Evolutionary conservation across 2,113 vertebrate species (phyloP).

Genomic region (Tupaia tana): DNA sequence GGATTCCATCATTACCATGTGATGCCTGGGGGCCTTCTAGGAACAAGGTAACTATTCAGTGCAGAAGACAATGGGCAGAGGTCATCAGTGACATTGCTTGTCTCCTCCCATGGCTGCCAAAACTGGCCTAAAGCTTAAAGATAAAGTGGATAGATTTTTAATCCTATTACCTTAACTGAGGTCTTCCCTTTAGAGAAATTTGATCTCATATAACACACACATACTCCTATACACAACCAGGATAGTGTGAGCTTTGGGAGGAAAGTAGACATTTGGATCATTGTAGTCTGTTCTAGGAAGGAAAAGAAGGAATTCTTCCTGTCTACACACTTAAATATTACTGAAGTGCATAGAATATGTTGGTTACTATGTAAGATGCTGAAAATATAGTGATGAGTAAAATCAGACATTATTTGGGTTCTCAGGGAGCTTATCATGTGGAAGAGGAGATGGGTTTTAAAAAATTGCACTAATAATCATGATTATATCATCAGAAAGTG

Average conservation of each 20-base stretch:
- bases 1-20: constrained; percentile 10
- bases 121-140: not conserved
- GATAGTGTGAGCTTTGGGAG: not conserved
- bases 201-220: not conserved
- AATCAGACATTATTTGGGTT: not conserved
- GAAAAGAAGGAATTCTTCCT: not conserved
- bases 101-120: not conserved
- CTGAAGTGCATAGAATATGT: not conserved
- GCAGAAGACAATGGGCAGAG: not conserved
- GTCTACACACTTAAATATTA: not conserved
- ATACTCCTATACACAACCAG: not conserved
- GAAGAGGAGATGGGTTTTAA: constrained; percentile 23
- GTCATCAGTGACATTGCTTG: not conserved
- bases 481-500: not conserved
- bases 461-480: not conserved
- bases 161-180: not conserved
- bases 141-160: constrained; percentile 25
- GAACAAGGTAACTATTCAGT: not conserved
- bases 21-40: not conserved
- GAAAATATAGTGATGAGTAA: not conserved
- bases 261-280: not conserved
- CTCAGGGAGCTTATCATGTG: not conserved
- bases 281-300: constrained; percentile 7
- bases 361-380: not conserved
- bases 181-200: not conserved